These are phyloP conservation scores for Euglossa dilemma DNA, from an alignment of 1,140 invertebrate genomes.

Conservation along the genomic window DNA sequence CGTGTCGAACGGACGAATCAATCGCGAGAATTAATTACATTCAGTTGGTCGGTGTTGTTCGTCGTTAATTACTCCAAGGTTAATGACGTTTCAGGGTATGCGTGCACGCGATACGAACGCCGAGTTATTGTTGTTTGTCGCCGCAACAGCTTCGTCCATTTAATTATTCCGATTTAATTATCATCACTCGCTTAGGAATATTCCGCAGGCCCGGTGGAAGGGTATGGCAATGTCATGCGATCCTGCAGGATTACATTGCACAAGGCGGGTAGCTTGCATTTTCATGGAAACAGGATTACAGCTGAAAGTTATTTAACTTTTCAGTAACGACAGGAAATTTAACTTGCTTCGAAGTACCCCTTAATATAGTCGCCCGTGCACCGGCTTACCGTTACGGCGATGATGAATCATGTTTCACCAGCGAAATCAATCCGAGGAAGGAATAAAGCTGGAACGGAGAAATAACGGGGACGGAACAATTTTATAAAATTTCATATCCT, in stretches of 20 bases:
- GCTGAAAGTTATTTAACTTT: conserved; percentile 40
- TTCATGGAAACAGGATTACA: conserved; percentile 40
- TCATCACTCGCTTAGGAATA: conserved; percentile 28
- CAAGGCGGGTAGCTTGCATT: conserved; percentile 3
- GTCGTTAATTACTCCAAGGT: conserved; percentile 25
- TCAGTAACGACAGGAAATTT: conserved; percentile 29
- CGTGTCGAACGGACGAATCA: conserved; percentile 19
- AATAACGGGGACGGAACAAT: neutral
- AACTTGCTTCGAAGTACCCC: conserved; percentile 8
- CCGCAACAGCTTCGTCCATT: conserved; percentile 25
- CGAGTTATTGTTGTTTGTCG: conserved; percentile 38
- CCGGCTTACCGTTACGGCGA: neutral
- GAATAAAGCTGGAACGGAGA: neutral
- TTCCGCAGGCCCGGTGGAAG: neutral
- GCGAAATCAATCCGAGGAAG: neutral
- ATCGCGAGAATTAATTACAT: conserved; percentile 30
- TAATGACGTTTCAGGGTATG: neutral
- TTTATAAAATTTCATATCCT: neutral
- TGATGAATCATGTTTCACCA: neutral
- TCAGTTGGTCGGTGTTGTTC: conserved; percentile 15
- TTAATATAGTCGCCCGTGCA: neutral
- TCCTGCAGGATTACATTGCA: conserved; percentile 20
- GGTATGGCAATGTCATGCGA: conserved; percentile 1
- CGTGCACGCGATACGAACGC: neutral
- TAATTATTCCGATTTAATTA: conserved; percentile 42